A percentile compares a stretch with the other conserved stretches of the same genome.
phyloP scores from a whole-genome alignment of 2,113 vertebrate genomes.

The Lampris incognitus region DNA sequence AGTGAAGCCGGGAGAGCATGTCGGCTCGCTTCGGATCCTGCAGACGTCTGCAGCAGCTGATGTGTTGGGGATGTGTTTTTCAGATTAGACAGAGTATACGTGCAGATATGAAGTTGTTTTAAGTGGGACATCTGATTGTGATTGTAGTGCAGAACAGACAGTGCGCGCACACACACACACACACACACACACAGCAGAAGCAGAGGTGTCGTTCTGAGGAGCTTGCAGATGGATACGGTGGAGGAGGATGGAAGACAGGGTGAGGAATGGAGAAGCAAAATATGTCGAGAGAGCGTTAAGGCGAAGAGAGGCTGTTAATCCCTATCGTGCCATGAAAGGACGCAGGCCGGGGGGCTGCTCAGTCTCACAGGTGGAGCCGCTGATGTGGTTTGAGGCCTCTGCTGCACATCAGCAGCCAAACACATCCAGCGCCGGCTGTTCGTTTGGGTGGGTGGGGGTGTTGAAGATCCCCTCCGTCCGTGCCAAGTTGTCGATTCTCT shows the following conservation, averaged over 20 bases:
- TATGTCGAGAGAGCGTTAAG: background rate
- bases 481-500: background rate
- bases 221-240: background rate
- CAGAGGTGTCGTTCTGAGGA: background rate
- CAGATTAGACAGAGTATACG: background rate
- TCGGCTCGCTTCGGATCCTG: no score
- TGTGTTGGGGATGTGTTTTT: background rate
- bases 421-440: background rate
- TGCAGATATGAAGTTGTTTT: background rate
- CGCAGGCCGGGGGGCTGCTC: conserved; percentile 35
- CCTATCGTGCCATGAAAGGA: conserved; percentile 7
- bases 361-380: conserved; percentile 10
- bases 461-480: no score
- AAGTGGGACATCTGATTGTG: background rate
- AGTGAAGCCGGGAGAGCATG: no score
- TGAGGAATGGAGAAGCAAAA: conserved; percentile 16
- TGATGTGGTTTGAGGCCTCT: conserved; percentile 5
- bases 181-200: background rate
- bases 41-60: no score
- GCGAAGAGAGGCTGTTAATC: conserved; percentile 41
- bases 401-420: background rate
- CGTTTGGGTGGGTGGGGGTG: no score
- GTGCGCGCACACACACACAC: no score
- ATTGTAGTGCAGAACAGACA: background rate
- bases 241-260: conserved; percentile 4